These are phyloP conservation scores for Diarsia dahlii DNA, from an alignment of 2,888 invertebrate species.

Conservation along the genomic window DNA sequence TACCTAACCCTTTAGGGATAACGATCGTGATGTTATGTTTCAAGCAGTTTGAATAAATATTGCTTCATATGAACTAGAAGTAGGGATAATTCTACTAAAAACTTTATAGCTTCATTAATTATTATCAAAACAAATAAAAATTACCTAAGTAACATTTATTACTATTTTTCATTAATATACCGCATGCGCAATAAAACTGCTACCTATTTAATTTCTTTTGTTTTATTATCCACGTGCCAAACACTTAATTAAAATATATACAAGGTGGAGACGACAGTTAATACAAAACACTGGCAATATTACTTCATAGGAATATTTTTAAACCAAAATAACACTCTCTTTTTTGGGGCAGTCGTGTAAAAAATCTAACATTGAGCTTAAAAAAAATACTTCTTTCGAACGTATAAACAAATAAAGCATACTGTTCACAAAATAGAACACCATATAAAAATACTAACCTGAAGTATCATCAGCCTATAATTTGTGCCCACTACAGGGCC, in stretches of 20 bases:
- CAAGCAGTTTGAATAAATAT: neutral
- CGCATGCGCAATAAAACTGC: slow-evolving; percentile 9
- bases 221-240: neutral
- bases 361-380: neutral
- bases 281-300: neutral
- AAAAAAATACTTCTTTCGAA: too few species aligned
- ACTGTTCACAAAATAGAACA: too few species aligned
- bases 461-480: too few species aligned
- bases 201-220: neutral
- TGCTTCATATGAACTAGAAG: slow-evolving; percentile 12
- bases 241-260: neutral
- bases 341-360: too few species aligned
- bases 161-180: slow-evolving; percentile 29
- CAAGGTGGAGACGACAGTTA: neutral
- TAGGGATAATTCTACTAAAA: slow-evolving; percentile 8
- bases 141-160: slow-evolving; percentile 5
- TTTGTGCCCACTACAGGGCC: too few species aligned
- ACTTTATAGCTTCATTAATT: slow-evolving; percentile 7
- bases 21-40: too few species aligned
- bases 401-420: too few species aligned
- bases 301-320: neutral
- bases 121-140: slow-evolving; percentile 1
- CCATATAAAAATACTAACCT: too few species aligned
- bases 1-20: too few species aligned
- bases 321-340: neutral